Evolutionary conservation across 2,113 vertebrate genomes (phyloP).

Genomic region (Halichoeres trimaculatus): DNA sequence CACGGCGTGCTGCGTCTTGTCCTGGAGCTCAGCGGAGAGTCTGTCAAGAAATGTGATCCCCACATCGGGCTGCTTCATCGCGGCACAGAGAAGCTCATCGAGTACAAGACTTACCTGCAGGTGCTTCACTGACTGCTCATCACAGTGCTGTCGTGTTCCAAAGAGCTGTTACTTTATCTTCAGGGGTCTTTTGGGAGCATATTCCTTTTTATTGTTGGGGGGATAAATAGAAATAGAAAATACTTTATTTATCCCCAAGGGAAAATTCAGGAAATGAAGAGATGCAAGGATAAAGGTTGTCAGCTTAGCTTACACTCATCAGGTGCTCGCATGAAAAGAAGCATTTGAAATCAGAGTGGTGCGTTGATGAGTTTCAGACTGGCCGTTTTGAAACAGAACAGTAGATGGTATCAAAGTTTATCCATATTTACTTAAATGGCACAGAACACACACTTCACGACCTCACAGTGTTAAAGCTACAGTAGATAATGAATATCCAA

Average conservation of each 20-base stretch:
- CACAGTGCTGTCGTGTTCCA: too few species aligned
- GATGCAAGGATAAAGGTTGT: too few species aligned
- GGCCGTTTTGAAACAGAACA: neutral
- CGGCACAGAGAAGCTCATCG: conserved; percentile 94
- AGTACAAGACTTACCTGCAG: conserved; percentile 97
- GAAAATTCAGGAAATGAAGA: too few species aligned
- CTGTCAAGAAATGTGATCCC: conserved; percentile 92
- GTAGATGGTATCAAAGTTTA: neutral
- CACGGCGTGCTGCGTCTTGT: conserved; percentile 94
- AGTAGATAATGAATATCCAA: neutral
- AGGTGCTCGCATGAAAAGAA: neutral
- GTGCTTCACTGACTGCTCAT: conserved; percentile 58
- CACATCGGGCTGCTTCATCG: conserved; percentile 94
- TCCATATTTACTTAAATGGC: neutral
- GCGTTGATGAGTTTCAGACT: too few species aligned
- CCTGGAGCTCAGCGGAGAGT: conserved; percentile 94
- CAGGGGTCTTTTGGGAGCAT: too few species aligned
- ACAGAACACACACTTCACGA: neutral
- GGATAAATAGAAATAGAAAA: too few species aligned
- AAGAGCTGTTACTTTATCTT: too few species aligned
- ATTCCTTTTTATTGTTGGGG: too few species aligned
- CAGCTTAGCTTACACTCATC: neutral
- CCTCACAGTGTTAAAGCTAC: neutral
- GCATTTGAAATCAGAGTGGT: neutral
- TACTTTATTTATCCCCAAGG: too few species aligned